These are phyloP conservation scores for Centropus unirufus DNA, from an alignment of 2,113 vertebrate species.

Conservation along the genomic window DNA sequence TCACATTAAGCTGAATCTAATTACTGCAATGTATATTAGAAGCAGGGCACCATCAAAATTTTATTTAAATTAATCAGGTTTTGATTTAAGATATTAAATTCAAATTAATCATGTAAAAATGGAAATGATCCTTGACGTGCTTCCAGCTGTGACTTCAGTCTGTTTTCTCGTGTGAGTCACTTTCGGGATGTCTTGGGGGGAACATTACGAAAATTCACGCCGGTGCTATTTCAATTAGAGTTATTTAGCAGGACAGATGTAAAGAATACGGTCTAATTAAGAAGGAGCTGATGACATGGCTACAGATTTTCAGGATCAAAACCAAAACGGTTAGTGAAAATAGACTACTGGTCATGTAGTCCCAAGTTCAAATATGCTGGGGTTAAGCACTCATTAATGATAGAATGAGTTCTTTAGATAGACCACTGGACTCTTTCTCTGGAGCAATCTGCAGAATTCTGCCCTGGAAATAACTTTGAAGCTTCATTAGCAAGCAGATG, in stretches of 20 bases:
- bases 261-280: conserved; percentile 97
- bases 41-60: conserved; percentile 95
- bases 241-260: conserved; percentile 99
- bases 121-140: conserved; percentile 99
- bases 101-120: conserved; percentile 99
- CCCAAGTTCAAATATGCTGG: conserved; percentile 52
- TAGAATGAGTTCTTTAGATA: conserved; percentile 23
- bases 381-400: conserved; percentile 66
- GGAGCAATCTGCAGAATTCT: conserved; percentile 54
- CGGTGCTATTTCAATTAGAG: conserved; percentile 99
- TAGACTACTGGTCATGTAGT: conserved; percentile 65
- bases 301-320: conserved; percentile 83
- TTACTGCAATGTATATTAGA: conserved; percentile 93
- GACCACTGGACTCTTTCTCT: conserved; percentile 35
- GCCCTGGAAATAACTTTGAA: conserved; percentile 73
- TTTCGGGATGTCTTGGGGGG: conserved; percentile 96
- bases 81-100: conserved; percentile 99
- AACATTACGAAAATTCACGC: conserved; percentile 97
- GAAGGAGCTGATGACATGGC: conserved; percentile 83
- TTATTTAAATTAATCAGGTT: conserved; percentile 99
- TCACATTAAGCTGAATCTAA: conserved; percentile 91
- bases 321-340: conserved; percentile 58
- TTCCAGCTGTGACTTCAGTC: conserved; percentile 99
- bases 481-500: conserved; percentile 73
- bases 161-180: conserved; percentile 94